Percentiles rank a stretch among this genome's conserved stretches.
phyloP scores from a whole-genome alignment of 2,113 vertebrate species.

The Rhegmatorhina hoffmannsi region DNA sequence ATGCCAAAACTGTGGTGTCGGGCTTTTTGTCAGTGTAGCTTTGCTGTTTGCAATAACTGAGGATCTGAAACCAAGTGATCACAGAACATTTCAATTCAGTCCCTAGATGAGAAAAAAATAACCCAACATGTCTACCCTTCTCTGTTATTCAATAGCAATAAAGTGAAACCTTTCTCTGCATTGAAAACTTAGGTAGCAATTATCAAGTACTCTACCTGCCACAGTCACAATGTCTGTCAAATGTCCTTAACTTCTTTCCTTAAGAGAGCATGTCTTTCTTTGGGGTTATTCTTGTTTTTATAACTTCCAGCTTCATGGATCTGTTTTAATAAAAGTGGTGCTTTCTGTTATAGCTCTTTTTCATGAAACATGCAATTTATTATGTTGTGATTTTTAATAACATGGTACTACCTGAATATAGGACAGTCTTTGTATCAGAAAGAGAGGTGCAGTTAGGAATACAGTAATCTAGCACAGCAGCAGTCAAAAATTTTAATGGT shows the following conservation, averaged over 20 bases:
- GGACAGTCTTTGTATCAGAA: neutral
- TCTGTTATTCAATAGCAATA: neutral
- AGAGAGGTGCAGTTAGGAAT: neutral
- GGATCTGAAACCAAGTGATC: neutral
- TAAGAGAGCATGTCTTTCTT: neutral
- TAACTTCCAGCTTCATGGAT: neutral
- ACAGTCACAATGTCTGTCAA: neutral
- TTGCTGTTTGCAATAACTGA: neutral
- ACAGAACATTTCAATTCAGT: neutral
- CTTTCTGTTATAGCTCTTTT: rapidly evolving
- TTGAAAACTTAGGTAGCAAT: neutral
- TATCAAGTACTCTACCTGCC: neutral
- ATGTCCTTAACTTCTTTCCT: neutral
- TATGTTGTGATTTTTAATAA: neutral
- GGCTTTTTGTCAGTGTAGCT: neutral
- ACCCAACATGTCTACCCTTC: neutral
- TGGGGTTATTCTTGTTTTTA: neutral
- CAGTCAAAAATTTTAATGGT: neutral
- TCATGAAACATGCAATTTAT: neutral
- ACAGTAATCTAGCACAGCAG: neutral
- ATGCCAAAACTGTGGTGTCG: neutral
- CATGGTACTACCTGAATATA: neutral
- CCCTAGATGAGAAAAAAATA: neutral
- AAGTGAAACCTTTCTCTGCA: neutral
- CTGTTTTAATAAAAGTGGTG: neutral